Percentiles rank a stretch among this genome's conserved stretches.
Evolutionary conservation across 2,888 invertebrate species (phyloP).

Genomic region (Masnerella sp.): DNA sequence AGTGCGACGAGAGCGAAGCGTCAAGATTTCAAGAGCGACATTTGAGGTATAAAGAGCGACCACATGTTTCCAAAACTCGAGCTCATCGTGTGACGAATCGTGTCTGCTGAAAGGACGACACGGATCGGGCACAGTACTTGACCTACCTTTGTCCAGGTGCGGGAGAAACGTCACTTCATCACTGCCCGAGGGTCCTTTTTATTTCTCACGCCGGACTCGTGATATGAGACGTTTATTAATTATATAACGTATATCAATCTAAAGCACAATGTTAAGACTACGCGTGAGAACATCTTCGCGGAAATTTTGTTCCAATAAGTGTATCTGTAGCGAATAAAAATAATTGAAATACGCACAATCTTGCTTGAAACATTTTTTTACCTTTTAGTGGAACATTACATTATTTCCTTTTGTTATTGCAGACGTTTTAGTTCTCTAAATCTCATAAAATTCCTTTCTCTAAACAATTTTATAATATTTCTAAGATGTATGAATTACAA

Average conservation of each 20-base stretch:
- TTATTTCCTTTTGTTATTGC: no score
- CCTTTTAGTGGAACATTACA: no score
- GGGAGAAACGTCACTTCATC: slow-evolving; percentile 65
- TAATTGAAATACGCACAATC: slow-evolving; percentile 37
- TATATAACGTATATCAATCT: slow-evolving; percentile 47
- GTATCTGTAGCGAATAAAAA: slow-evolving; percentile 22
- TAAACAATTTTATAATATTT: no score
- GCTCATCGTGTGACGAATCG: slow-evolving; percentile 69
- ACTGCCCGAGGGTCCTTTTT: slow-evolving; percentile 61
- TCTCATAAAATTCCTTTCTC: no score
- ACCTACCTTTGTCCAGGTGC: slow-evolving; percentile 54
- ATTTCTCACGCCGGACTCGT: slow-evolving; percentile 34
- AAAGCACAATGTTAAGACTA: slow-evolving; percentile 18
- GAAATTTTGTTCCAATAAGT: slow-evolving; percentile 5
- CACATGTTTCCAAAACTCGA: slow-evolving; percentile 73
- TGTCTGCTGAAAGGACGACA: slow-evolving; percentile 45
- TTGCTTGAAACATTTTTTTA: slow-evolving; percentile 22
- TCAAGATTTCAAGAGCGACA: slow-evolving; percentile 33
- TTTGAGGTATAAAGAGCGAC: slow-evolving; percentile 21
- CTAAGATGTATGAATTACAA: no score
- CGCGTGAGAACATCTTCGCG: slow-evolving; percentile 52
- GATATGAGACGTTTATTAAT: slow-evolving; percentile 55
- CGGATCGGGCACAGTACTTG: slow-evolving; percentile 51
- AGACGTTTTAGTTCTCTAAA: no score
- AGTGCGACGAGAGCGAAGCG: slow-evolving; percentile 32